Evolutionary conservation across 1,140 invertebrate genomes (phyloP).

Genomic region (Radopholus similis): DNA sequence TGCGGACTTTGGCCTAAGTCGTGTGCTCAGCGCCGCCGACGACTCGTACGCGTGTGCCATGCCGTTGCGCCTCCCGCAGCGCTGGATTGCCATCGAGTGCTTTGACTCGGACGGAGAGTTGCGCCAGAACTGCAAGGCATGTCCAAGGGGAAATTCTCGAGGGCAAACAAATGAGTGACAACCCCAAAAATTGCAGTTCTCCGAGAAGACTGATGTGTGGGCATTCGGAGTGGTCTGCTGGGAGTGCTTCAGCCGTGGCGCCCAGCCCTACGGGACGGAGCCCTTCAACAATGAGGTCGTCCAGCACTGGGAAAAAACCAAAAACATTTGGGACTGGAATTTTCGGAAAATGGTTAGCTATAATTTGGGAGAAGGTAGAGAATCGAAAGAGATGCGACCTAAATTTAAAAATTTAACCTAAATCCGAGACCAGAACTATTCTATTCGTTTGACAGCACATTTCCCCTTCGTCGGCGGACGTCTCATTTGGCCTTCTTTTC

Average conservation of each 20-base stretch:
- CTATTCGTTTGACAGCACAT: too few species aligned
- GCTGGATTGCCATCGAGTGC: conserved; percentile 98
- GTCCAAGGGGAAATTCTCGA: too few species aligned
- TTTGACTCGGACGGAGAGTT: conserved; percentile 66
- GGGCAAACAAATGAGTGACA: background rate
- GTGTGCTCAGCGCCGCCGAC: conserved; percentile 86
- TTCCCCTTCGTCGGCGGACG: too few species aligned
- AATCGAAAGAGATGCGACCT: too few species aligned
- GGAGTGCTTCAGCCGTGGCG: conserved; percentile 31
- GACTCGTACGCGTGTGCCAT: conserved; percentile 93
- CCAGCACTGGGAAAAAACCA: too few species aligned
- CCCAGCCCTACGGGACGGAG: conserved; percentile 29
- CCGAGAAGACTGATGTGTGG: conserved; percentile 40
- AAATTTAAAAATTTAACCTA: too few species aligned
- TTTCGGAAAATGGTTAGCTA: background rate
- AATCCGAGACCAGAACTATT: too few species aligned
- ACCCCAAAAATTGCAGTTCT: conserved; percentile 21
- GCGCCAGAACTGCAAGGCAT: conserved; percentile 83
- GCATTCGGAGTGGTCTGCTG: conserved; percentile 35
- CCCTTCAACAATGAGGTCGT: too few species aligned
- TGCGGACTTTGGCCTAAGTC: conserved; percentile 93
- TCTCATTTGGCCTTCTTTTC: too few species aligned
- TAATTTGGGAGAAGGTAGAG: too few species aligned
- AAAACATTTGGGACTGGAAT: conserved; percentile 5
- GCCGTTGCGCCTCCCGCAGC: conserved; percentile 73